Evolutionary conservation across 2,888 invertebrate genomes (phyloP).

Genomic region (Netelia inedita): DNA sequence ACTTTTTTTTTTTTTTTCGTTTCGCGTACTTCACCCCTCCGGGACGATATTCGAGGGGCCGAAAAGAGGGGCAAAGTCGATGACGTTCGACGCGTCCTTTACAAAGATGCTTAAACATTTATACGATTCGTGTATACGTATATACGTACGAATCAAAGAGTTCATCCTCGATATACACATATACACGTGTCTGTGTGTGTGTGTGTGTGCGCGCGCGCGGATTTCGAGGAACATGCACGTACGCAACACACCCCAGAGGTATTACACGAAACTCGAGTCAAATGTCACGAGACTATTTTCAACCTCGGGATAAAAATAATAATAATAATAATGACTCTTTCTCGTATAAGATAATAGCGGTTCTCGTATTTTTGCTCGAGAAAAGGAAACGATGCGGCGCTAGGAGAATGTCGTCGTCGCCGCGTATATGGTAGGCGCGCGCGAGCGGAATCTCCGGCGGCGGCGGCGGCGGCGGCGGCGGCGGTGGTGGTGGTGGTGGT

Average conservation of each 20-base stretch:
- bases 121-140: not conserved
- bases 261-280: constrained; percentile 11
- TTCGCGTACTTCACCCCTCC: not conserved
- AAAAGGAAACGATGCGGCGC: not conserved
- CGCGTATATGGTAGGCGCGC: no score
- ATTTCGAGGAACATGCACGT: not conserved
- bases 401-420: no score
- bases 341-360: not conserved
- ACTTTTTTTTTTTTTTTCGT: not conserved
- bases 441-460: no score
- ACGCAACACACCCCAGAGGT: not conserved
- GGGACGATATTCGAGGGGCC: not conserved
- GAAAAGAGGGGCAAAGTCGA: constrained; percentile 1
- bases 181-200: not conserved
- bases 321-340: constrained; percentile 17
- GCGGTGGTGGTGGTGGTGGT: no score
- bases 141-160: not conserved
- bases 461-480: no score
- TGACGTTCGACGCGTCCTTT: constrained; percentile 43
- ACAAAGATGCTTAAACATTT: constrained; percentile 17
- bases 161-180: not conserved
- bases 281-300: constrained; percentile 49
- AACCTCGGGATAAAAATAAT: constrained; percentile 27
- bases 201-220: not conserved
- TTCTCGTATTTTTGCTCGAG: not conserved